Base-by-base conservation (phyloP, 2,888 invertebrate genomes). In the Prosopocoilus inquinatus region DNA sequence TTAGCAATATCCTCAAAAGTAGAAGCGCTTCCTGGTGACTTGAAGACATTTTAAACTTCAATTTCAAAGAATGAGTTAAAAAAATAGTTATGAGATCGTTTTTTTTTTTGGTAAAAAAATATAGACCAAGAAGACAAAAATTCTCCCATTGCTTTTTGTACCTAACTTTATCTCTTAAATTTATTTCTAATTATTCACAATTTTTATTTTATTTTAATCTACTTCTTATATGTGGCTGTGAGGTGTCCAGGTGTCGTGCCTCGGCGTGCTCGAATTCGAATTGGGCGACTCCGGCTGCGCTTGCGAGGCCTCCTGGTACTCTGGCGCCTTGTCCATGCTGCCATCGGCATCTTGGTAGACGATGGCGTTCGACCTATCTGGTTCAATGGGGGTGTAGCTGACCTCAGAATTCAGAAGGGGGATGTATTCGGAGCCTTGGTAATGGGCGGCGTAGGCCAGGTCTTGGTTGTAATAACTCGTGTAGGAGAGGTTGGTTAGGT, bases 401-500 rank as follows among this genome's bases (percentile, higher is more conserved):
- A 71, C 63, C 47, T 75, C 75, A 7, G 71, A 66, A 58, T 69
- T 75, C 9, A 73, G 66, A 34, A 75, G 64, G 7, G 74, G 68
- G 47, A 75, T 66, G 48, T 76, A 75, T 52, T 75, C 76, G 0
- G 74, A 71, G 50, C 68, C 70, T 59, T 75, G 76, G 53, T 77
- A 76, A 47, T 73, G 69, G 2, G 71, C 65, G 2, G 71, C 66
- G 55, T 64, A 75, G 41, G 66, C 56, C 28, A 69, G 63, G 41
- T 77, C 77, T 53, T 73, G 74, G 32, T 70, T 70, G 59, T 76
- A 77, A 56, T 76, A 77, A 38, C 73, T 68, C 0, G 74, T 69
- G 60, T 77, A 77, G 2, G 75, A 66, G 7, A 77, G 62, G 53
- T 69, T 69, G 2, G 67, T 67, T 33, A 69, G 59, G 53, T 75